Conservation (phyloP, 1,140 invertebrate species). For the Nebria ingens region DNA sequence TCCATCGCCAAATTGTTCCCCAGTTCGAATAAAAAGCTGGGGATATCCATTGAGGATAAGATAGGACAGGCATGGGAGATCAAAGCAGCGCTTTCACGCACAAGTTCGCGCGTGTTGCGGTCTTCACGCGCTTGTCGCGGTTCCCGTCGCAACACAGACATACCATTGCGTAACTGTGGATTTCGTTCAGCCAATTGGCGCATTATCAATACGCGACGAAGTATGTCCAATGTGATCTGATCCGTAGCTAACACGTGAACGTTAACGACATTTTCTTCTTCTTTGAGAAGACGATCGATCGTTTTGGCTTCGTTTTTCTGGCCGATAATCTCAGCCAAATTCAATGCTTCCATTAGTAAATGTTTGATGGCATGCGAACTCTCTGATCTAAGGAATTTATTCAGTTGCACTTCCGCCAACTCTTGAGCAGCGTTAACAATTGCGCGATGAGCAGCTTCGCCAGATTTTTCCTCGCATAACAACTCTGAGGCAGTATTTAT, state of each 20-base stretch:
- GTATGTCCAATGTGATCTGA: conserved; percentile 49
- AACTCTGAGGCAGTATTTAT: conserved; percentile 21
- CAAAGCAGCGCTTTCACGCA: conserved; percentile 57
- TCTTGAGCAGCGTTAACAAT: conserved; percentile 25
- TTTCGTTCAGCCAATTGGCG: conserved; percentile 56
- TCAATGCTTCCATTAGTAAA: conserved; percentile 55
- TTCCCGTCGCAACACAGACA: conserved; percentile 50
- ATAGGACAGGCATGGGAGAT: conserved; percentile 49
- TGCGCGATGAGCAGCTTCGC: conserved; percentile 24
- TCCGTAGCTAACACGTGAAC: conserved; percentile 47
- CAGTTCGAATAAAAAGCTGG: conserved; percentile 48
- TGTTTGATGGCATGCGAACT: conserved; percentile 24
- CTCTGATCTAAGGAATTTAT: conserved; percentile 31
- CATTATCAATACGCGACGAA: conserved; percentile 62
- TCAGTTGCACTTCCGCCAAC: conserved; percentile 36
- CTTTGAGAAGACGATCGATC: conserved; percentile 36
- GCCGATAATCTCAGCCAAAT: conserved; percentile 57
- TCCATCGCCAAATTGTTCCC: conserved; percentile 64
- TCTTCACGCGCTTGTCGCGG: conserved; percentile 54
- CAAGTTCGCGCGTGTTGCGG: conserved; percentile 53
- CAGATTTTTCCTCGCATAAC: conserved; percentile 22
- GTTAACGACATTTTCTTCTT: conserved; percentile 49
- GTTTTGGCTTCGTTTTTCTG: conserved; percentile 49
- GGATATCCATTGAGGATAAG: conserved; percentile 55
- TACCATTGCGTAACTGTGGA: conserved; percentile 46